phyloP scores from a whole-genome alignment of 2,797 vertebrate species.

The Argentina silus region DNA sequence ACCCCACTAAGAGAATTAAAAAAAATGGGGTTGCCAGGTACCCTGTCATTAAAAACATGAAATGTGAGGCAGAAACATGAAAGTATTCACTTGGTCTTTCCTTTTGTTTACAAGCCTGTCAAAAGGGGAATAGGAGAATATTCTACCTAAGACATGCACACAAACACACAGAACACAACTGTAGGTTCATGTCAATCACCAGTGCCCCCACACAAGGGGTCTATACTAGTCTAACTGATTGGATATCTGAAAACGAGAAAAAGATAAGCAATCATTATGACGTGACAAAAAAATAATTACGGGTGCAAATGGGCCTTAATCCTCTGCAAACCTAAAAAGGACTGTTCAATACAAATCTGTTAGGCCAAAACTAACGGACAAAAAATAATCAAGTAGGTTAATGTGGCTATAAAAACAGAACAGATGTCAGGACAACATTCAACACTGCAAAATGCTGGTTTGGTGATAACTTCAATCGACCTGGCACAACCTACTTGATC shows the following conservation, averaged over 20 bases:
- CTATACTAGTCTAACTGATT: slow-evolving; percentile 6
- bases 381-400: slow-evolving; percentile 8
- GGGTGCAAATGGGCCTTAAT: slow-evolving; percentile 4
- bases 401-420: slow-evolving; percentile 2
- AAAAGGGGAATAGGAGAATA: not conserved
- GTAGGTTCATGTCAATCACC: not conserved
- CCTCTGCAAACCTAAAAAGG: slow-evolving; percentile 35
- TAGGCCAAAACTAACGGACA: slow-evolving; percentile 9
- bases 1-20: slow-evolving; percentile 6
- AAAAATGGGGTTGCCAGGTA: slow-evolving; percentile 1
- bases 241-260: slow-evolving; percentile 33
- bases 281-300: slow-evolving; percentile 13
- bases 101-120: slow-evolving; percentile 5
- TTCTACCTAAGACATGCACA: not conserved
- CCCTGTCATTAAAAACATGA: not conserved
- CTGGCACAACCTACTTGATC: no score
- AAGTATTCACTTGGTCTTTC: not conserved
- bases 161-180: not conserved
- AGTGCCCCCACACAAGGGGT: not conserved
- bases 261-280: slow-evolving; percentile 20
- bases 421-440: slow-evolving; percentile 19
- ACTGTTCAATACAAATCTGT: slow-evolving; percentile 22
- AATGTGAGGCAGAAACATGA: slow-evolving; percentile 1
- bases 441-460: slow-evolving; percentile 7
- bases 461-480: no score